Conservation (phyloP, 2,888 invertebrate species). For the Masnerella sp. region DNA sequence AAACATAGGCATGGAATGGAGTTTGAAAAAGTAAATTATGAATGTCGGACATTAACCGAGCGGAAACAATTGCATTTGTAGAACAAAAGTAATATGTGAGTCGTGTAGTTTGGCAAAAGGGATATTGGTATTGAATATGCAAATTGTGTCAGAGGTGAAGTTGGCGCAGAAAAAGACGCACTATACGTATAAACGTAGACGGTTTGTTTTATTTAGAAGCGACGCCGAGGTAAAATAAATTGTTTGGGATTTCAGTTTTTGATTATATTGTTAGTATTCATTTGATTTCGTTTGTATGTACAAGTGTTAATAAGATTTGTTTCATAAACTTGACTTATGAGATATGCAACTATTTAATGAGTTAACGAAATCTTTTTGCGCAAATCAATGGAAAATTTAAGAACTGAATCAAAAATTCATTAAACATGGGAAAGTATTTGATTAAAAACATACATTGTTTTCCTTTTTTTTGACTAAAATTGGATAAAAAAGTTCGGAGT, state of each 20-base stretch:
- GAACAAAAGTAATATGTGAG: slow-evolving; percentile 50
- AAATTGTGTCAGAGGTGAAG: slow-evolving; percentile 53
- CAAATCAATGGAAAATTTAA: too few species aligned
- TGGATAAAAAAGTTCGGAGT: too few species aligned
- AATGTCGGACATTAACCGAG: slow-evolving; percentile 43
- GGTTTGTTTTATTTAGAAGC: slow-evolving; percentile 23
- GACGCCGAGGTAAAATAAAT: slow-evolving; percentile 12
- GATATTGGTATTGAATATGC: slow-evolving; percentile 56
- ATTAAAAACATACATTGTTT: too few species aligned
- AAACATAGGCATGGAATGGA: slow-evolving; percentile 28
- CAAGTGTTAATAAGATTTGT: too few species aligned
- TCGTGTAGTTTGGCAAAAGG: slow-evolving; percentile 41
- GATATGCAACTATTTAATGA: too few species aligned
- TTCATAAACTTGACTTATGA: too few species aligned
- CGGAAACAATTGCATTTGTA: slow-evolving; percentile 51
- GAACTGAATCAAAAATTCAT: too few species aligned
- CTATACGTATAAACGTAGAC: slow-evolving; percentile 7
- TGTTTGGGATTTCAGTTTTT: slow-evolving; percentile 1
- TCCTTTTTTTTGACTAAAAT: too few species aligned
- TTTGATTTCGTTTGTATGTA: too few species aligned
- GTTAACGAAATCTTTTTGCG: too few species aligned
- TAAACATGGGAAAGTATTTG: too few species aligned
- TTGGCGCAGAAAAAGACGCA: slow-evolving; percentile 34
- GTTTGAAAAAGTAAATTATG: slow-evolving; percentile 44
- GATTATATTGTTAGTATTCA: too few species aligned